Percentiles rank a stretch among this genome's conserved stretches.
These are phyloP conservation scores for Diuraphis noxia DNA, from an alignment of 1,140 invertebrate genomes.

Conservation along the genomic window DNA sequence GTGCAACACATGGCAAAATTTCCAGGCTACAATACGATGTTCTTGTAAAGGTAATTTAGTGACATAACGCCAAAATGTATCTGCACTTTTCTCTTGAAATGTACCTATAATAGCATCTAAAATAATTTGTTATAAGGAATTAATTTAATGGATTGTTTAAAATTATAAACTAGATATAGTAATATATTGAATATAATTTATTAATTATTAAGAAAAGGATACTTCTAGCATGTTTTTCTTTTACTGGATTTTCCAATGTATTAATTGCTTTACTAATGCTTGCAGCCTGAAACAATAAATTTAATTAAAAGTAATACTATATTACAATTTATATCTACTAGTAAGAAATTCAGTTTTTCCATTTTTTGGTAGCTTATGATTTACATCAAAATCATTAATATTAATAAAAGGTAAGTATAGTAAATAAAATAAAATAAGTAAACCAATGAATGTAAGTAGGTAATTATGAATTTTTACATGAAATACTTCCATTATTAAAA, in stretches of 20 bases:
- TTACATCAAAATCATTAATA: neutral
- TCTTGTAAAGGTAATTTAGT: constrained; percentile 83
- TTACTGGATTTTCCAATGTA: constrained; percentile 83
- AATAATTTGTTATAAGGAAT: constrained; percentile 33
- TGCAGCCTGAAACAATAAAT: constrained; percentile 68
- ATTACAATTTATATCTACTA: too few species aligned
- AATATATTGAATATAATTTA: constrained; percentile 8
- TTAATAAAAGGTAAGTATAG: neutral
- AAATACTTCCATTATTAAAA: neutral
- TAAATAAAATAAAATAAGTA: neutral
- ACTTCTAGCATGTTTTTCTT: constrained; percentile 95
- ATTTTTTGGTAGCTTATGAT: neutral
- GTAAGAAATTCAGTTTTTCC: neutral
- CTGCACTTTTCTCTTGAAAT: constrained; percentile 87
- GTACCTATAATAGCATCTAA: constrained; percentile 89
- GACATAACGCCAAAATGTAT: constrained; percentile 87
- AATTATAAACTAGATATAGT: neutral
- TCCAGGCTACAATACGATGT: constrained; percentile 95
- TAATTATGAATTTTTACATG: neutral
- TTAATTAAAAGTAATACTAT: neutral
- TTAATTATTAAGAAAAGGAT: constrained; percentile 64
- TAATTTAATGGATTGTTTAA: constrained; percentile 7
- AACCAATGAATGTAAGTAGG: neutral
- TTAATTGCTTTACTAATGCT: constrained; percentile 91
- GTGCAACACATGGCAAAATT: constrained; percentile 96